phyloP scores from a whole-genome alignment of 2,113 vertebrate genomes.

The Osmerus eperlanus region DNA sequence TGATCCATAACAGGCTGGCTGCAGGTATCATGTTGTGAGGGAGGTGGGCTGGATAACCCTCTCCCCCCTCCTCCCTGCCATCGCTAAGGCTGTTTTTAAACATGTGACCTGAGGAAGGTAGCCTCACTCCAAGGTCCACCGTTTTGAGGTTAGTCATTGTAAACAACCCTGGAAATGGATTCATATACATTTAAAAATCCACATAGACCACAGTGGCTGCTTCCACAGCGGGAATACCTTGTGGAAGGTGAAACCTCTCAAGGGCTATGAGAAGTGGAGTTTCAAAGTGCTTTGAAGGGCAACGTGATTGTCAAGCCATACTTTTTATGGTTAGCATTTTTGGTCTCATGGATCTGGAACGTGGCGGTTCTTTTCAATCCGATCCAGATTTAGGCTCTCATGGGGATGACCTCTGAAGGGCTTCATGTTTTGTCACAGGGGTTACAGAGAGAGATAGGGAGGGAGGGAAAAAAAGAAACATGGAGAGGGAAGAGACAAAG shows the following conservation, averaged over 20 bases:
- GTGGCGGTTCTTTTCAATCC: constrained; percentile 45
- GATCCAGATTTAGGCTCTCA: constrained; percentile 25
- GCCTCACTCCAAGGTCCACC: constrained; percentile 34
- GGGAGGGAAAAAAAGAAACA: background rate
- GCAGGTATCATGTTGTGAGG: background rate
- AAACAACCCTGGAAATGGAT: constrained; percentile 2
- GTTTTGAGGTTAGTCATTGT: constrained; percentile 11
- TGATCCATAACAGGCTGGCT: background rate
- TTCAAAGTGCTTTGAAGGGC: constrained; percentile 1
- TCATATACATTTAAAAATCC: background rate
- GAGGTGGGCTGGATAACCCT: background rate
- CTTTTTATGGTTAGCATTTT: too few species aligned
- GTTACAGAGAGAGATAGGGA: constrained; percentile 35
- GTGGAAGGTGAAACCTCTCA: background rate
- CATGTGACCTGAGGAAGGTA: constrained; percentile 30
- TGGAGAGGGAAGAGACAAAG: constrained; percentile 24
- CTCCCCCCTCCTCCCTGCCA: background rate
- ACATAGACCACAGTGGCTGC: background rate
- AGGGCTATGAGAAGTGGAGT: background rate
- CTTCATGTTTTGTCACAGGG: constrained; percentile 37
- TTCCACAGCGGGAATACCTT: background rate
- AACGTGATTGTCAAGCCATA: too few species aligned
- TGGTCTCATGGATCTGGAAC: constrained; percentile 21
- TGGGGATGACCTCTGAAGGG: constrained; percentile 49
- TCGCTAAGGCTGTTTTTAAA: constrained; percentile 24